These are phyloP conservation scores for Acronicta leporina DNA, from an alignment of 2,888 invertebrate genomes.

Conservation along the genomic window DNA sequence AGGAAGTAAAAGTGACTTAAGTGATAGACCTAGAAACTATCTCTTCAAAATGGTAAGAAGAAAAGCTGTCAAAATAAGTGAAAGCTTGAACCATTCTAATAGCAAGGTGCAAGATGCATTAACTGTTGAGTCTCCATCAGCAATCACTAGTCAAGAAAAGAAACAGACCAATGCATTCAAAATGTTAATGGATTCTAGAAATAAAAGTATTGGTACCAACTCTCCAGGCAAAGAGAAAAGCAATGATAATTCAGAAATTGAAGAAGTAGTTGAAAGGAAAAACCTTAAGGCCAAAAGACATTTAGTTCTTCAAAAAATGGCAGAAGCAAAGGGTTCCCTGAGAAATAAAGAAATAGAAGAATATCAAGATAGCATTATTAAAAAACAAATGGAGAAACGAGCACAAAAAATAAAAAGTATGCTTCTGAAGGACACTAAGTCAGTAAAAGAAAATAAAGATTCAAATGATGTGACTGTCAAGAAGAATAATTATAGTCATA, in stretches of 20 bases:
- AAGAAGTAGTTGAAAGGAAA: conserved; percentile 69
- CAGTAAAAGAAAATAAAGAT: conserved; percentile 49
- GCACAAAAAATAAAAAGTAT: conserved; percentile 88
- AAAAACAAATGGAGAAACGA: conserved; percentile 89
- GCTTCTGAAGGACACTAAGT: conserved; percentile 69
- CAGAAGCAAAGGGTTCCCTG: conserved; percentile 89
- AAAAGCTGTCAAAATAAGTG: conserved; percentile 56
- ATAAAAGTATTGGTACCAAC: conserved; percentile 90
- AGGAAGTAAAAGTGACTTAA: conserved; percentile 23
- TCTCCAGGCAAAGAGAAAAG: conserved; percentile 89
- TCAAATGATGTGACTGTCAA: conserved; percentile 22
- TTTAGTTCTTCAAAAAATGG: conserved; percentile 89
- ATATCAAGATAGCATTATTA: conserved; percentile 88
- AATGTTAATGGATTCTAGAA: conserved; percentile 91
- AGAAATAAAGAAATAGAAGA: conserved; percentile 89
- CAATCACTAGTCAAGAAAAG: conserved; percentile 63
- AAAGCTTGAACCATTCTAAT: conserved; percentile 36
- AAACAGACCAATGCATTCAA: conserved; percentile 89
- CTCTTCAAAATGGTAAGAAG: conserved; percentile 78
- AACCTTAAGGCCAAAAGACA: conserved; percentile 83
- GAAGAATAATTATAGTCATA: conserved; percentile 21
- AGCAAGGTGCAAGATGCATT: conserved; percentile 25
- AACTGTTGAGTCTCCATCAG: conserved; percentile 27
- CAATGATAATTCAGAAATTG: conserved; percentile 61
- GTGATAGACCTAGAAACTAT: conserved; percentile 73